Evolutionary conservation across 2,888 invertebrate genomes (phyloP).

Genomic region (Tetranychus piercei): DNA sequence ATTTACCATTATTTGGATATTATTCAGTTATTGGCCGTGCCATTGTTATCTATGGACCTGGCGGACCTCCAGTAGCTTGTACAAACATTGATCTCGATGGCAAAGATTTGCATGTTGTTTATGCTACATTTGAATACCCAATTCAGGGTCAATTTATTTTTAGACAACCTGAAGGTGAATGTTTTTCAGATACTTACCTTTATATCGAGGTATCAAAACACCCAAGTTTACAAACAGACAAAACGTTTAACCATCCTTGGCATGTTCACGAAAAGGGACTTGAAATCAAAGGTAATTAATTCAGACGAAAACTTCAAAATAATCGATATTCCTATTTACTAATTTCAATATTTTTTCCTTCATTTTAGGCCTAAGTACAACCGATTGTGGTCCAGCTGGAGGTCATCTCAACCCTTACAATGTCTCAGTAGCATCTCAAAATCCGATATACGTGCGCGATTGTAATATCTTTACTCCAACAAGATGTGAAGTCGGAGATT

Average conservation of each 20-base stretch:
- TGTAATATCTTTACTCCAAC: slow-evolving; percentile 71
- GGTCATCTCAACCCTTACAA: slow-evolving; percentile 55
- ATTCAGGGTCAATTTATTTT: slow-evolving; percentile 65
- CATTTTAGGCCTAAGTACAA: slow-evolving; percentile 25
- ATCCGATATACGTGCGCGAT: slow-evolving; percentile 43
- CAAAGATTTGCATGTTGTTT: slow-evolving; percentile 50
- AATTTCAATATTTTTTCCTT: neutral
- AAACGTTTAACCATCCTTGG: slow-evolving; percentile 19
- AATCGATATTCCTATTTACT: neutral
- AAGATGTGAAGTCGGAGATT: slow-evolving; percentile 74
- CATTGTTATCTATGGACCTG: slow-evolving; percentile 44
- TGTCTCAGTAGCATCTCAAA: slow-evolving; percentile 31
- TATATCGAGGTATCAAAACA: slow-evolving; percentile 43
- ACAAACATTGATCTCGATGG: slow-evolving; percentile 32
- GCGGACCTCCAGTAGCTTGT: slow-evolving; percentile 31
- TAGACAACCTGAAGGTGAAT: slow-evolving; percentile 44
- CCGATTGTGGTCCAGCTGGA: slow-evolving; percentile 40
- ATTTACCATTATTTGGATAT: slow-evolving; percentile 59
- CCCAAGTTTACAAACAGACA: slow-evolving; percentile 19
- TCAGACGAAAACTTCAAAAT: neutral
- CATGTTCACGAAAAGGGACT: slow-evolving; percentile 11
- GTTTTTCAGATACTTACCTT: slow-evolving; percentile 65
- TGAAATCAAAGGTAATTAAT: slow-evolving; percentile 15
- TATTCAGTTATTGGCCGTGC: slow-evolving; percentile 62
- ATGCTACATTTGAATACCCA: slow-evolving; percentile 65